phyloP scores from a whole-genome alignment of 1,140 invertebrate genomes.

The Megalonaias nervosa region DNA sequence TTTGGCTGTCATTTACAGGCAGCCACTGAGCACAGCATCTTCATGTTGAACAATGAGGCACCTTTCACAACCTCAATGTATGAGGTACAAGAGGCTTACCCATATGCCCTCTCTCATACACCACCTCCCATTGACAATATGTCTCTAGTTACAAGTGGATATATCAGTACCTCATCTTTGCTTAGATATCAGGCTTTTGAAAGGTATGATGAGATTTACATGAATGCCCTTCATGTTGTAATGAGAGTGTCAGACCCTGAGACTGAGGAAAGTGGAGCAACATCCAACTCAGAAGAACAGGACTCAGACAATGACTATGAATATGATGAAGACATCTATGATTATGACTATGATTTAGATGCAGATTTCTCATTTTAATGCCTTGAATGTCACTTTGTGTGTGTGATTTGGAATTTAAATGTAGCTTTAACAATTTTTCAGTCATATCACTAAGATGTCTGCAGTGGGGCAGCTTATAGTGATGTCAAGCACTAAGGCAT shows the following conservation, averaged over 20 bases:
- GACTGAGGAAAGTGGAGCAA: slow-evolving; percentile 61
- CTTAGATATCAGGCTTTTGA: slow-evolving; percentile 48
- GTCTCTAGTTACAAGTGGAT: slow-evolving; percentile 59
- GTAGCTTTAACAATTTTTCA: too few relatives aligned
- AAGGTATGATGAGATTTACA: slow-evolving; percentile 64
- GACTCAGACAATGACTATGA: slow-evolving; percentile 67
- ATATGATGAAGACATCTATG: slow-evolving; percentile 69
- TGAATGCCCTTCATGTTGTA: slow-evolving; percentile 57
- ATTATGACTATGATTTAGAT: slow-evolving; percentile 63
- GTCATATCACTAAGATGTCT: too few relatives aligned
- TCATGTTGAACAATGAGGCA: slow-evolving; percentile 62
- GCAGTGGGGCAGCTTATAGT: too few relatives aligned
- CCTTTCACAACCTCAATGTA: slow-evolving; percentile 63
- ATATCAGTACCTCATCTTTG: slow-evolving; percentile 45
- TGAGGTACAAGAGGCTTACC: slow-evolving; percentile 60
- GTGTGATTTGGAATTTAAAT: too few relatives aligned
- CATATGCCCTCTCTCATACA: slow-evolving; percentile 56
- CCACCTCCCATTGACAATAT: slow-evolving; percentile 68
- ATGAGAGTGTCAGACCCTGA: slow-evolving; percentile 61
- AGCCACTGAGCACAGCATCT: slow-evolving; percentile 57
- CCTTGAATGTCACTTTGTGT: too few relatives aligned
- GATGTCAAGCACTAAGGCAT: too few relatives aligned
- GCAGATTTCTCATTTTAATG: slow-evolving; percentile 54
- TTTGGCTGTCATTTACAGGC: slow-evolving; percentile 57
- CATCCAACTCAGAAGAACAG: slow-evolving; percentile 55